Evolutionary conservation across 35 echinoderm and acorn worm genomes (phyloP).

Genomic region (Apostichopus parvimensis): DNA sequence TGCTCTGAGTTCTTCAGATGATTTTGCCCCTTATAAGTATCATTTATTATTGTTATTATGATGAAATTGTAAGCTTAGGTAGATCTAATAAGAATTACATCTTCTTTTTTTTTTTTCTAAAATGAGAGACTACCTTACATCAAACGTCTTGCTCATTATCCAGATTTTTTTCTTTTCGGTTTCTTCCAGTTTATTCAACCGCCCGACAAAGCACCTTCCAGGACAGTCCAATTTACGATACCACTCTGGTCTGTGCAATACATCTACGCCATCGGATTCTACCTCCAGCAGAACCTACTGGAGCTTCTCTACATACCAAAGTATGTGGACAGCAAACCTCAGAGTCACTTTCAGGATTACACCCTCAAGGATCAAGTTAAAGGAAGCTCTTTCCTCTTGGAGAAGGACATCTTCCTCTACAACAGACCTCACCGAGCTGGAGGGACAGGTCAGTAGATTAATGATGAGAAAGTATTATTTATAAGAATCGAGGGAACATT

Average conservation of each 20-base stretch:
- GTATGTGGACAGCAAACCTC: slow-evolving; percentile 70
- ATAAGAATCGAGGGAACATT: no score
- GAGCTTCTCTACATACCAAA: slow-evolving; percentile 89
- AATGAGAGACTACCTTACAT: no score
- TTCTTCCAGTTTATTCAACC: slow-evolving; percentile 95
- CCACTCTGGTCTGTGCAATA: slow-evolving; percentile 66
- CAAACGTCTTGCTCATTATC: background rate
- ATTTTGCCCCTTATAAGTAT: no score
- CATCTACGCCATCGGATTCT: slow-evolving; percentile 78
- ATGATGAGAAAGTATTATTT: background rate
- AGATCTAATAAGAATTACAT: no score
- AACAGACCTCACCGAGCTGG: slow-evolving; percentile 87
- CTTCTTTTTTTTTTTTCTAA: no score
- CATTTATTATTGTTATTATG: no score
- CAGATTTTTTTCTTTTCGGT: background rate
- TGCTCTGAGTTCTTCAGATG: no score
- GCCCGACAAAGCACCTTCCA: slow-evolving; percentile 57
- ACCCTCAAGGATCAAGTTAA: background rate
- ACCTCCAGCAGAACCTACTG: slow-evolving; percentile 89
- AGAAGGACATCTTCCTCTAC: slow-evolving; percentile 82
- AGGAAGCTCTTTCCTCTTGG: slow-evolving; percentile 13
- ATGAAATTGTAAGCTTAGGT: no score
- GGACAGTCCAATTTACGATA: slow-evolving; percentile 74
- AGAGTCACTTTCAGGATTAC: slow-evolving; percentile 79
- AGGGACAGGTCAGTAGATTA: slow-evolving; percentile 63